A percentile compares a stretch with the other conserved stretches of the same genome.
Evolutionary conservation across 2,888 invertebrate species (phyloP).

Genomic region (Dryobotodes eremita): DNA sequence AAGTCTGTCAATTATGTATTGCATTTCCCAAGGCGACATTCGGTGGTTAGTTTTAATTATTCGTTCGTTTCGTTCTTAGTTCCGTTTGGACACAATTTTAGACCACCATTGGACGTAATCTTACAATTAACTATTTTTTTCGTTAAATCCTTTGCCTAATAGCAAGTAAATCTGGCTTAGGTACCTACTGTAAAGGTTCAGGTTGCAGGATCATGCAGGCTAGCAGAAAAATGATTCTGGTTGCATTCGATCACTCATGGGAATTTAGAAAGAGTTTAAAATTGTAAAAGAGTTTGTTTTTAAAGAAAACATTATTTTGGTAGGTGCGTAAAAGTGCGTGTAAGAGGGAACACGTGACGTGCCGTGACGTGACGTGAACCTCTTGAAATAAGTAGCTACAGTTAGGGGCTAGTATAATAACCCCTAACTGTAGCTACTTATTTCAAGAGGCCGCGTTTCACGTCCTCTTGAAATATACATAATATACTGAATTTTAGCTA

Average conservation of each 20-base stretch:
- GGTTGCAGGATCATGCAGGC: not conserved
- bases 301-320: not conserved
- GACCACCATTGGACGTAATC: no score
- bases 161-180: not conserved
- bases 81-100: not conserved
- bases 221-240: not conserved
- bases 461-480: not conserved
- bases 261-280: not conserved
- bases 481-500: no score
- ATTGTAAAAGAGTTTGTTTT: not conserved
- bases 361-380: no score
- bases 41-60: no score
- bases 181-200: not conserved
- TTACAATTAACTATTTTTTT: not conserved
- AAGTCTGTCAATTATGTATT: not conserved
- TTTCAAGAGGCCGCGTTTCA: not conserved
- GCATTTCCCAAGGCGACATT: not conserved
- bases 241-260: not conserved
- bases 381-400: no score
- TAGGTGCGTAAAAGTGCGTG: not conserved
- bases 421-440: not conserved
- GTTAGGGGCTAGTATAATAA: not conserved
- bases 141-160: not conserved
- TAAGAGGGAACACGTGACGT: not conserved
- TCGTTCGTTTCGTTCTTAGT: not conserved